A percentile compares a stretch with the other conserved stretches of the same genome.
Conservation (phyloP, 2,888 invertebrate species). For the Diaphora mendica region DNA sequence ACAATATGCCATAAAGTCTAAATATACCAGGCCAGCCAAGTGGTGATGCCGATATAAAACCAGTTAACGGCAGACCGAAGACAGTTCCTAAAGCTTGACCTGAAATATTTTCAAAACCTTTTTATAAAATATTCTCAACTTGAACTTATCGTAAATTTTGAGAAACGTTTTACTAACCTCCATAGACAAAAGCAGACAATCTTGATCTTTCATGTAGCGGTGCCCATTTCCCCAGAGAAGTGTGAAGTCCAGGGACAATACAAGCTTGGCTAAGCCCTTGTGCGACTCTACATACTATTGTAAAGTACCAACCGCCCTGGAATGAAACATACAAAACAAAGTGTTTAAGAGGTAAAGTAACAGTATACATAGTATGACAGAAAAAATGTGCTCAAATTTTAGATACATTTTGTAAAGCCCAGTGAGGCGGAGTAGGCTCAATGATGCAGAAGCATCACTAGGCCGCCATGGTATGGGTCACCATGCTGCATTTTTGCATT, state of each 20-base stretch:
- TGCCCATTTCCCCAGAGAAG: conserved; percentile 89
- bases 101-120: conserved; percentile 44
- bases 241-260: conserved; percentile 88
- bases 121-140: not conserved
- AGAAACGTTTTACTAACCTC: conserved; percentile 43
- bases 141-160: not conserved
- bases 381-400: not conserved
- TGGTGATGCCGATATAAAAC: conserved; percentile 88
- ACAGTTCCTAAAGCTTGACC: conserved; percentile 93
- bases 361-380: not conserved
- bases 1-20: conserved; percentile 89
- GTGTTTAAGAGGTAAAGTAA: not conserved
- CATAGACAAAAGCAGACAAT: conserved; percentile 84
- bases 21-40: conserved; percentile 93
- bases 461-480: no score
- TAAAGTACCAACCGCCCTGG: conserved; percentile 23
- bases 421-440: no score
- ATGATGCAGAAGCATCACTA: no score
- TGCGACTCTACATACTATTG: conserved; percentile 86
- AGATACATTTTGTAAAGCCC: not conserved
- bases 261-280: conserved; percentile 90
- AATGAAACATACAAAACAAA: not conserved
- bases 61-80: conserved; percentile 90
- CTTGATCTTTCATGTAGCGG: conserved; percentile 88
- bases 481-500: no score